phyloP scores from a whole-genome alignment of 2,797 vertebrate species.

The Loris lydekkerianus region DNA sequence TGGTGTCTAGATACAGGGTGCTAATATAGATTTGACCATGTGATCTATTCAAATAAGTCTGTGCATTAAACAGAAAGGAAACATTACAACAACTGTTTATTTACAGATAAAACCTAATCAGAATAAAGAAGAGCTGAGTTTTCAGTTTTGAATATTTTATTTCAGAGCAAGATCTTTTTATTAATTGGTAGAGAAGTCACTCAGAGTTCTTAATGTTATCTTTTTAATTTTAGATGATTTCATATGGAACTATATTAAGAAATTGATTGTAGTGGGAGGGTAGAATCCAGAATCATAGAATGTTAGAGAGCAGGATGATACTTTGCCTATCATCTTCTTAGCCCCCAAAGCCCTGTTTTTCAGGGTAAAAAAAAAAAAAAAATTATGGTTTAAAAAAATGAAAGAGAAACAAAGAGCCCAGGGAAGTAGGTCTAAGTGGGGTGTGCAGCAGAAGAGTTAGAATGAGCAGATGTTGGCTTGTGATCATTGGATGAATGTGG shows the following conservation, averaged over 20 bases:
- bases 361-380: not conserved
- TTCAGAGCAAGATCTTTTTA: not conserved
- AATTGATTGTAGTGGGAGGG: not conserved
- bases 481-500: not conserved
- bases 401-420: not conserved
- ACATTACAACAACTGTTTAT: conserved; percentile 62
- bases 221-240: conserved; percentile 28
- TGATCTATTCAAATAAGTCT: conserved; percentile 77
- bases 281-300: not conserved
- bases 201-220: conserved; percentile 5
- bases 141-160: not conserved
- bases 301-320: not conserved
- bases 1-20: conserved; percentile 71
- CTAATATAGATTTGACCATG: conserved; percentile 79
- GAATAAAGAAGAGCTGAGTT: not conserved
- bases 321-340: not conserved
- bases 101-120: conserved; percentile 57
- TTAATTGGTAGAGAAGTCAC: not conserved
- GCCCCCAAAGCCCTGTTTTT: not conserved
- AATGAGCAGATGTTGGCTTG: not conserved
- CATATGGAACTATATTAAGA: not conserved
- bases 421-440: not conserved
- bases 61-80: not conserved
- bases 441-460: fast-evolving
- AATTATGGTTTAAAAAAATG: not conserved